Evolutionary conservation across 2,888 invertebrate species (phyloP), one percentile per base, ranked within the genome.

Genomic region (Tetanocera ferruginea): DNA sequence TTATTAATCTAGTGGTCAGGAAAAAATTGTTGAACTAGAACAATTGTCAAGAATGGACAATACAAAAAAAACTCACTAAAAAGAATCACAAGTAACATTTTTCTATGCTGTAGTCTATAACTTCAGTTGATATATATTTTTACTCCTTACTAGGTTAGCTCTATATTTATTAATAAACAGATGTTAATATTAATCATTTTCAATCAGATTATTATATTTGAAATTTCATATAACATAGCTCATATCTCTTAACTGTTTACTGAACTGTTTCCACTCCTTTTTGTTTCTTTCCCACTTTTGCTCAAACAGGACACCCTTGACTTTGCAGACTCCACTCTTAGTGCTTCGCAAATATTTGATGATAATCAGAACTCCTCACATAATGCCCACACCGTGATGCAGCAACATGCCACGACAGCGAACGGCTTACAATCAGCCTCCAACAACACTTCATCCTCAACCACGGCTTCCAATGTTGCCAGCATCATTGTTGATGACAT

Each of bases 401-500:
- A 81, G 67, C 81, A 81, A 66, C 81, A 81, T 57, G 77, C 77
- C n/a, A 78, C 79, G 19, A 31, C 72, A 78, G 81, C 81, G 62
- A 81, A 79, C 71, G 83, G 80, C 57, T 80, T 80, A 49, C 78
- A 80, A 37, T 81, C 81, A 25, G 9, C 67, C 17, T 14, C 75
- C 66, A 11, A 19, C 51, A 11, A 19, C 55, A 67, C n/a, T 31
- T 25, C 62, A 25, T 14, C 73, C 17, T n/a, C 64, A 5, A n/a
- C 43, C 73, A 78, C 78, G 70, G 66, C 75, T 62, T 69, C 80
- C 28, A 76, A 80, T 70, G 80, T 84, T 37, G 81, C 86, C 81
- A 88, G 85, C 81, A 88, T 89, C 55, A 88, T 89, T 81, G 90
- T 90, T 79, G 90, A 90, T 80, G 90, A 90, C 78, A 90, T 90